Conservation (phyloP, 2,888 invertebrate genomes). For the Hydraecia micacea region DNA sequence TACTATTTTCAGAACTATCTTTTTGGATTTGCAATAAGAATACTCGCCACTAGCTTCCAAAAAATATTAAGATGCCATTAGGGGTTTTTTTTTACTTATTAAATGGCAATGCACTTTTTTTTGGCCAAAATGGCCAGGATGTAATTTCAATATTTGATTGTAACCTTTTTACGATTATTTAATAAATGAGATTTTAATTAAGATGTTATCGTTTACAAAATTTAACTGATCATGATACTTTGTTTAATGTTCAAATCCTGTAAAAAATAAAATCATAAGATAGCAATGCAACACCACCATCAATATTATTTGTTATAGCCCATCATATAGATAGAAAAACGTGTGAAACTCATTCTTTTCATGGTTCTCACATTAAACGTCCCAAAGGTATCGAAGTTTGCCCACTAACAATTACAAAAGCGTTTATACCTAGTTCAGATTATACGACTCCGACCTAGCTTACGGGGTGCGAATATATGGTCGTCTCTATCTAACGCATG, state of each 20-base stretch:
- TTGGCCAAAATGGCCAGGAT: neutral
- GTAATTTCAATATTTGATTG: neutral
- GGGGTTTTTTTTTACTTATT: neutral
- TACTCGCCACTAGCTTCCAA: neutral
- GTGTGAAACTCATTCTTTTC: constrained; percentile 72
- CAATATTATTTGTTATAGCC: neutral
- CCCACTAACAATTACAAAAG: constrained; percentile 67
- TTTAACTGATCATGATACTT: neutral
- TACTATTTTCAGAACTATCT: neutral
- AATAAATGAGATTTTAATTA: neutral
- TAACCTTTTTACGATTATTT: neutral
- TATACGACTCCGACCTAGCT: constrained; percentile 33
- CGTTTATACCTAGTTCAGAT: constrained; percentile 59
- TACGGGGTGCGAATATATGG: constrained; percentile 37
- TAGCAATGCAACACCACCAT: neutral
- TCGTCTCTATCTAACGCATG: constrained; percentile 61
- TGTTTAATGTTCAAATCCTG: neutral
- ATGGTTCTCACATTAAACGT: constrained; percentile 80
- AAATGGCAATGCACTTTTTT: neutral
- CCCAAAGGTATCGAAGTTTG: constrained; percentile 75
- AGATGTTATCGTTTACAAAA: neutral
- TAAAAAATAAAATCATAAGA: neutral
- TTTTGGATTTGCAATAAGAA: neutral
- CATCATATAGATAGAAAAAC: constrained; percentile 36
- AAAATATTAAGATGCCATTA: neutral